phyloP scores from a whole-genome alignment of 1,140 invertebrate species.

The Saxidomus purpurata region DNA sequence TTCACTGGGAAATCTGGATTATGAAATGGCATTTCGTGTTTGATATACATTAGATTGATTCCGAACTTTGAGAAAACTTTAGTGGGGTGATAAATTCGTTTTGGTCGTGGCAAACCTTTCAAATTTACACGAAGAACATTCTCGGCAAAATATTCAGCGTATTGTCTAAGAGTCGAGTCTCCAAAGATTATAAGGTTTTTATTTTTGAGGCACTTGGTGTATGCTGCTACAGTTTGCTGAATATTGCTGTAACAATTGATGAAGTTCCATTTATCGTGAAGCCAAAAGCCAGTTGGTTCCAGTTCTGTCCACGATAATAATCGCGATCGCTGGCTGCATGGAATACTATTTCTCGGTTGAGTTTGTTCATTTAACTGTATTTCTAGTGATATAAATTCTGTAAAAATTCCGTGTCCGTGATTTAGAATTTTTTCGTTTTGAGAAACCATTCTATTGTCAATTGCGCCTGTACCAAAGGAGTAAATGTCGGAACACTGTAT shows the following conservation, averaged over 20 bases:
- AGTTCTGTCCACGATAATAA: slow-evolving; percentile 6
- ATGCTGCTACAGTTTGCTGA: background rate
- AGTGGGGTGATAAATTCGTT: slow-evolving; percentile 8
- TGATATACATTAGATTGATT: slow-evolving; percentile 37
- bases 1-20: slow-evolving; percentile 10
- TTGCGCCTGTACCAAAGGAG: background rate
- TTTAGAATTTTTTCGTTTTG: slow-evolving; percentile 19
- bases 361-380: background rate
- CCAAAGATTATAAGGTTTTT: slow-evolving; percentile 38
- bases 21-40: slow-evolving; percentile 58
- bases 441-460: background rate
- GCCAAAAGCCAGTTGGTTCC: slow-evolving; percentile 32
- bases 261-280: slow-evolving; percentile 14
- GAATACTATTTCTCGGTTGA: background rate
- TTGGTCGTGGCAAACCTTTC: background rate
- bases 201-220: slow-evolving; percentile 30
- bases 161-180: slow-evolving; percentile 48
- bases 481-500: slow-evolving; percentile 22
- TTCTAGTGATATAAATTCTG: background rate
- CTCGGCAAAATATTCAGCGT: slow-evolving; percentile 44
- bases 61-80: slow-evolving; percentile 41
- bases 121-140: background rate
- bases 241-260: slow-evolving; percentile 13
- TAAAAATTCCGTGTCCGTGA: slow-evolving; percentile 2
- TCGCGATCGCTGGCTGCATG: background rate